Conservation (phyloP, 1,140 invertebrate genomes). For the Amyelois transitella region DNA sequence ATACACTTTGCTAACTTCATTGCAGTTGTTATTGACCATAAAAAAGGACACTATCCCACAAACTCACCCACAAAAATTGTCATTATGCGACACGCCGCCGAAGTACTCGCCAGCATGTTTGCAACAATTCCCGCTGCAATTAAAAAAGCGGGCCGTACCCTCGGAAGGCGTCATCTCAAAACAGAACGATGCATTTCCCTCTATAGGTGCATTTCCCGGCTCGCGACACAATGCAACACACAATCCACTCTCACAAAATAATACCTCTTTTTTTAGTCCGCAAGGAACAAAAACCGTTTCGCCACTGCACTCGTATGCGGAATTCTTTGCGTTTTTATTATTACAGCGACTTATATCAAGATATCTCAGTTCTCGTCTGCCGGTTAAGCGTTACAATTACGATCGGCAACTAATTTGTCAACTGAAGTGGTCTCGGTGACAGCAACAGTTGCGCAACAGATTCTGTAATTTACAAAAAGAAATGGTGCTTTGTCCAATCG, state of each 20-base stretch:
- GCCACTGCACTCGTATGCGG: background rate
- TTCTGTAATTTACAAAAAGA: slow-evolving; percentile 15
- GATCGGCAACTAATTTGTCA: slow-evolving; percentile 1
- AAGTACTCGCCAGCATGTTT: slow-evolving; percentile 25
- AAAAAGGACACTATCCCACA: slow-evolving; percentile 4
- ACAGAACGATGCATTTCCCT: slow-evolving; percentile 18
- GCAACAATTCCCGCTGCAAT: slow-evolving; percentile 10
- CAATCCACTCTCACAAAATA: background rate
- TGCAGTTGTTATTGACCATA: no score
- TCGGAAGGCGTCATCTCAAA: slow-evolving; percentile 22
- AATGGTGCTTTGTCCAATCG: slow-evolving; percentile 17
- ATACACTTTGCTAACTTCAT: no score
- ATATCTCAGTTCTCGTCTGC: background rate
- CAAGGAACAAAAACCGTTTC: background rate
- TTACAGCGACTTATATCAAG: background rate
- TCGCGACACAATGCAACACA: slow-evolving; percentile 7
- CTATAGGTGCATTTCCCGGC: background rate
- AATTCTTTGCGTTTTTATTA: slow-evolving; percentile 1
- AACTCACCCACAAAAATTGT: slow-evolving; percentile 54
- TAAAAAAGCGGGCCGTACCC: slow-evolving; percentile 12
- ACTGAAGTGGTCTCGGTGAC: slow-evolving; percentile 8
- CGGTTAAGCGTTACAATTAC: background rate
- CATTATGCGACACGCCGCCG: slow-evolving; percentile 29
- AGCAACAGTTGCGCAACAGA: slow-evolving; percentile 21
- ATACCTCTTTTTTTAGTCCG: background rate